These are phyloP conservation scores for Tichodroma muraria DNA, from an alignment of 2,113 vertebrate species.

Conservation along the genomic window DNA sequence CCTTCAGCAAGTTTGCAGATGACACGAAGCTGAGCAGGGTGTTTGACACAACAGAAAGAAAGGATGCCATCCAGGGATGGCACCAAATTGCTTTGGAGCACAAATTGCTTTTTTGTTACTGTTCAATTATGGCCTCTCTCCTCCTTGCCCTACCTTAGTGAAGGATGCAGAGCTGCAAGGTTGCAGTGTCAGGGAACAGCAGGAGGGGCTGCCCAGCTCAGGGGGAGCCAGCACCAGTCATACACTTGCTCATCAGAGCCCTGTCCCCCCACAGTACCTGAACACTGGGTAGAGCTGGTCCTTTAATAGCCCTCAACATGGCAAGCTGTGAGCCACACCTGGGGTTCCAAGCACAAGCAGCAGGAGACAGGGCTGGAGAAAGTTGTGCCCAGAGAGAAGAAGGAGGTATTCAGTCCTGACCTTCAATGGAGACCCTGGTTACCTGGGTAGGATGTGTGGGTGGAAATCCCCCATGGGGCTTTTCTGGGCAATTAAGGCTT, in stretches of 20 bases:
- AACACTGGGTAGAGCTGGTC: not conserved
- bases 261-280: not conserved
- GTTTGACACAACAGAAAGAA: not conserved
- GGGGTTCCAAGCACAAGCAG: fast-evolving
- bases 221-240: not conserved
- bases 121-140: not conserved
- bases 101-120: not conserved
- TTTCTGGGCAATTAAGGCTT: not conserved
- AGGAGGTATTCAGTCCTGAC: fast-evolving
- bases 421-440: not conserved
- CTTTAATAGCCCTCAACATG: fast-evolving
- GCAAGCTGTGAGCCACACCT: not conserved
- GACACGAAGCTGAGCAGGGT: not conserved
- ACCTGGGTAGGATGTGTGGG: not conserved
- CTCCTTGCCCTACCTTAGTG: fast-evolving
- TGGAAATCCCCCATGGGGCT: not conserved
- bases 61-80: too few relatives aligned
- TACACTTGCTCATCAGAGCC: fast-evolving
- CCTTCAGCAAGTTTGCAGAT: not conserved
- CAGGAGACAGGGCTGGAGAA: not conserved
- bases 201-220: not conserved
- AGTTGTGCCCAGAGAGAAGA: fast-evolving
- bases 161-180: not conserved
- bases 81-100: not conserved
- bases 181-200: not conserved